A percentile compares a stretch with the other conserved stretches of the same genome.
phyloP scores from a whole-genome alignment of 1,140 invertebrate genomes.

The Neelides sp. region DNA sequence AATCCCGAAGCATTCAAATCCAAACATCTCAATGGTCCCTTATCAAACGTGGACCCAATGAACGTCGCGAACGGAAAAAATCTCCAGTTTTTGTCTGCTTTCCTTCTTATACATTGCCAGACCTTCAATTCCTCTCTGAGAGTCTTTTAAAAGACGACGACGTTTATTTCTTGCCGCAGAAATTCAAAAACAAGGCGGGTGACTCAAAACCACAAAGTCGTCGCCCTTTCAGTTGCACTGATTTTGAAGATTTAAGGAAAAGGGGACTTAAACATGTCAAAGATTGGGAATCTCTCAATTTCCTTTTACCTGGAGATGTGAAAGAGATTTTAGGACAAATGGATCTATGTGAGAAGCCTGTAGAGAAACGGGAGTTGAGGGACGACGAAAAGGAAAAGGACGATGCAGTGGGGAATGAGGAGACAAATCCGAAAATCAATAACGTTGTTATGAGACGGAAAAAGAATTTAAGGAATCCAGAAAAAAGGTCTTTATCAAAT shows the following conservation, averaged over 20 bases:
- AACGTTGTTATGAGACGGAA: constrained; percentile 6
- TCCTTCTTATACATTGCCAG: constrained; percentile 79
- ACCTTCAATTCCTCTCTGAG: constrained; percentile 61
- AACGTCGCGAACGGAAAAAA: neutral
- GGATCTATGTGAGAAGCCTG: too few relatives aligned
- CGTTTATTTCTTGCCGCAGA: constrained; percentile 44
- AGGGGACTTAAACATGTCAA: constrained; percentile 66
- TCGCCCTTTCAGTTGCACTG: constrained; percentile 68
- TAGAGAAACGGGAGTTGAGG: constrained; percentile 30
- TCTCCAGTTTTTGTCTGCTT: constrained; percentile 73
- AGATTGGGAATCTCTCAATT: constrained; percentile 81
- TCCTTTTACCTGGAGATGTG: constrained; percentile 70
- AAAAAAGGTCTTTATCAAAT: too few relatives aligned
- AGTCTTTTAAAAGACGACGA: too few relatives aligned
- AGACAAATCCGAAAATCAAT: neutral
- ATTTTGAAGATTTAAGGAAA: constrained; percentile 63
- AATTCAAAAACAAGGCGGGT: constrained; percentile 35
- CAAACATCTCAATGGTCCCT: constrained; percentile 28
- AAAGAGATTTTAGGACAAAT: too few relatives aligned
- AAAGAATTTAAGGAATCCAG: too few relatives aligned
- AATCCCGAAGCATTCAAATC: constrained; percentile 25
- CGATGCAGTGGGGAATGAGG: neutral
- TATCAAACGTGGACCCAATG: constrained; percentile 6
- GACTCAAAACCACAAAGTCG: constrained; percentile 23
- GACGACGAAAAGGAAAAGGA: constrained; percentile 29